Conservation (phyloP, 2,888 invertebrate genomes). For the Caenorhabditis angaria region DNA sequence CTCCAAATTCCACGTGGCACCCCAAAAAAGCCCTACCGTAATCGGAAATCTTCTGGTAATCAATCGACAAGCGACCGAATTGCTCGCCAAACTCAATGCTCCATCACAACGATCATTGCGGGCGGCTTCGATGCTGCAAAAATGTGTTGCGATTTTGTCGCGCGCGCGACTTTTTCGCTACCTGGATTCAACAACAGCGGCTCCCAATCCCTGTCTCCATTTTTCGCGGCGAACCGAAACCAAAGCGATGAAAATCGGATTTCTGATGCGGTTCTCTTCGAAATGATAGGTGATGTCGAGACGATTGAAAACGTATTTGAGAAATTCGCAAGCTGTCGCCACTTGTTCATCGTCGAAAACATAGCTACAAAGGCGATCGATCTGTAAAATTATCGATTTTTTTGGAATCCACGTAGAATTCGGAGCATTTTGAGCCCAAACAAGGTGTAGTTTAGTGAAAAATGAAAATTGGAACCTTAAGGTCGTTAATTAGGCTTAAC, state of each 20-base stretch:
- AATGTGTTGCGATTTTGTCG: background rate
- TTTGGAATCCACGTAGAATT: too few relatives aligned
- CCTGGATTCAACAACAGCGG: slow-evolving; percentile 42
- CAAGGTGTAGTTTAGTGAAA: too few relatives aligned
- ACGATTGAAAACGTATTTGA: slow-evolving; percentile 56
- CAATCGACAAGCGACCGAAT: slow-evolving; percentile 1
- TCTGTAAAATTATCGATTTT: too few relatives aligned
- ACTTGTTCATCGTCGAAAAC: slow-evolving; percentile 43
- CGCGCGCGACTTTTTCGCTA: background rate
- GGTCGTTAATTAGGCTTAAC: too few relatives aligned
- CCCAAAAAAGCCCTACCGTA: slow-evolving; percentile 7
- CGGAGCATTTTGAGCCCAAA: too few relatives aligned
- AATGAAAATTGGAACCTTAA: too few relatives aligned
- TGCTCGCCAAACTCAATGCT: slow-evolving; percentile 12
- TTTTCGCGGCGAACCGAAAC: slow-evolving; percentile 42
- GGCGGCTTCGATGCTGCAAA: slow-evolving; percentile 13
- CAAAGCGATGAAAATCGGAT: slow-evolving; percentile 47
- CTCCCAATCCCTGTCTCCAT: slow-evolving; percentile 37
- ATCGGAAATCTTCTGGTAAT: slow-evolving; percentile 9
- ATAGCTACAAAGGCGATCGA: slow-evolving; percentile 55
- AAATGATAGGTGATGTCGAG: slow-evolving; percentile 51
- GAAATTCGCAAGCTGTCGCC: slow-evolving; percentile 47
- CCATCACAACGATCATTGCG: slow-evolving; percentile 14
- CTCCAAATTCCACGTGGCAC: too few relatives aligned
- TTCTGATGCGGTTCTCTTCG: slow-evolving; percentile 21